Conservation (phyloP, 2,113 vertebrate genomes). For the Corythaeola cristata region DNA sequence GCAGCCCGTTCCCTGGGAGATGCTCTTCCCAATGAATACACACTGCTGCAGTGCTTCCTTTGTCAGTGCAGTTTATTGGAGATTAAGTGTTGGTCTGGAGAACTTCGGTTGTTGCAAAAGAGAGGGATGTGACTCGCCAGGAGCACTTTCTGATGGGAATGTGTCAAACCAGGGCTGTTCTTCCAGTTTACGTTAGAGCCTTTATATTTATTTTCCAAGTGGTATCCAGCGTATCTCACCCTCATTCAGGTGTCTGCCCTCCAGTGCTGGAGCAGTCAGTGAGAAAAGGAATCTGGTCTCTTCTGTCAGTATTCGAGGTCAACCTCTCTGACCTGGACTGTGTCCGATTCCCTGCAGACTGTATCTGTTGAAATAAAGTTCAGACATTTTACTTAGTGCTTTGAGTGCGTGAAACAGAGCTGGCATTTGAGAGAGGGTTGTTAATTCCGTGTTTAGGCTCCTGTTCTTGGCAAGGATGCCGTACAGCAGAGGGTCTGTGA, state of each 20-base stretch:
- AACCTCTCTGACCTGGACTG: background rate
- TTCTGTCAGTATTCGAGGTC: background rate
- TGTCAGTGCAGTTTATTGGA: background rate
- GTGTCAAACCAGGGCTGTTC: background rate
- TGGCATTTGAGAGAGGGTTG: background rate
- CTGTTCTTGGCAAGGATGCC: background rate
- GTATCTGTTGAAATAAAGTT: background rate
- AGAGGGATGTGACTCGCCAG: background rate
- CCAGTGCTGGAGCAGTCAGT: background rate
- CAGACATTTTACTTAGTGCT: background rate
- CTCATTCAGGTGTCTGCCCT: background rate
- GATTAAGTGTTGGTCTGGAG: background rate
- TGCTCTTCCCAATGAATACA: background rate
- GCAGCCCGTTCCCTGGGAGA: background rate
- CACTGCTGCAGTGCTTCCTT: fast-evolving
- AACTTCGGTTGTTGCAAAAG: background rate
- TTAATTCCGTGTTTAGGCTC: too few species aligned
- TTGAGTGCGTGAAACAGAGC: background rate
- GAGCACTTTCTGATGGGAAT: background rate
- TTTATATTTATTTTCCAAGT: background rate
- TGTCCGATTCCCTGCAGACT: background rate
- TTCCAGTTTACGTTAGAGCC: background rate
- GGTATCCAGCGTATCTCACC: fast-evolving
- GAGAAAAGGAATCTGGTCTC: background rate
- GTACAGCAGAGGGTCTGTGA: background rate